These are phyloP conservation scores for Amphiura filiformis DNA, from an alignment of 35 echinoderm and acorn worm species.

Conservation along the genomic window DNA sequence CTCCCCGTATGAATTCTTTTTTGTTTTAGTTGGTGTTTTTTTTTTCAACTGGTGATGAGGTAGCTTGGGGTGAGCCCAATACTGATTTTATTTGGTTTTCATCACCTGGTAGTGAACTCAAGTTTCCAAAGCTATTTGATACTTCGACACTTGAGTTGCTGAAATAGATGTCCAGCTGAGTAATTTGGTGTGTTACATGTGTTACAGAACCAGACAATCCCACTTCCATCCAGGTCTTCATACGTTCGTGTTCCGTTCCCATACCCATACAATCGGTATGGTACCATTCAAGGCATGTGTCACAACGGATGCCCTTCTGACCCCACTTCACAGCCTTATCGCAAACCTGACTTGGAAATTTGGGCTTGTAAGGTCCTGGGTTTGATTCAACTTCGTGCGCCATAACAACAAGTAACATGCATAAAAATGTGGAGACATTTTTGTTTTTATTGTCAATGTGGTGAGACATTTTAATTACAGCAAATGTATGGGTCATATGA, in stretches of 20 bases:
- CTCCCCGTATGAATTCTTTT: too few species aligned
- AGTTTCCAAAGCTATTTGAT: not conserved
- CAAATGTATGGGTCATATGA: too few species aligned
- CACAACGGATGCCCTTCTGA: not conserved
- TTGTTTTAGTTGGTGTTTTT: too few species aligned
- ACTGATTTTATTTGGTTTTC: not conserved
- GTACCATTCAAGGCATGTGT: slow-evolving; percentile 9
- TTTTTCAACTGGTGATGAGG: not conserved
- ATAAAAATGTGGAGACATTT: not conserved
- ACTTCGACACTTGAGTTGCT: not conserved
- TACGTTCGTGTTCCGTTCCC: slow-evolving; percentile 9
- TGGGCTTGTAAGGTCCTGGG: slow-evolving; percentile 16
- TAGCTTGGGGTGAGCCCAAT: not conserved
- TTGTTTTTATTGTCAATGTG: too few species aligned
- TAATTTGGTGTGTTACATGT: not conserved
- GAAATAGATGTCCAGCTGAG: not conserved
- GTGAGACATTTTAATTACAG: too few species aligned
- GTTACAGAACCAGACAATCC: not conserved
- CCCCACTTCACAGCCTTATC: slow-evolving; percentile 13
- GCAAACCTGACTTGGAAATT: slow-evolving; percentile 13
- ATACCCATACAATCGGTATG: slow-evolving; percentile 28
- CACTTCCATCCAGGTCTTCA: not conserved
- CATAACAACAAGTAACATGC: not conserved
- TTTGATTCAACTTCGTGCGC: not conserved
- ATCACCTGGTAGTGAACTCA: not conserved